phyloP scores from a whole-genome alignment of 2,888 invertebrate species.

The Acleris emargana region DNA sequence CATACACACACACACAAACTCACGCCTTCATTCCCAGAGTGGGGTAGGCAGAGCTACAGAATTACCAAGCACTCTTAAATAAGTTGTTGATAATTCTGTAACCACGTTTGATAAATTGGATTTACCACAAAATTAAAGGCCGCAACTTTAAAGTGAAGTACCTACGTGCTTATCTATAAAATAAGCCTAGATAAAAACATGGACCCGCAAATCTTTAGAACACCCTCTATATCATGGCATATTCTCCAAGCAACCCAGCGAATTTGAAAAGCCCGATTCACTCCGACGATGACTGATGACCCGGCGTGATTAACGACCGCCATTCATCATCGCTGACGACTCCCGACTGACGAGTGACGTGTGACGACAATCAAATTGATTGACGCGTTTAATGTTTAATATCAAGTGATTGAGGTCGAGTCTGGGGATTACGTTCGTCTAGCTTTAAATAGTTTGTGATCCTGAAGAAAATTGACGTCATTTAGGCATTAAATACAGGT shows the following conservation, averaged over 20 bases:
- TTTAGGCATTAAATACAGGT: too few relatives aligned
- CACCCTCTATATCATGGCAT: not conserved
- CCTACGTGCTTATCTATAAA: too few relatives aligned
- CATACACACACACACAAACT: too few relatives aligned
- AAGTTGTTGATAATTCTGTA: too few relatives aligned
- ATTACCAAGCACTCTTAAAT: too few relatives aligned
- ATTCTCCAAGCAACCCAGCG: slow-evolving; percentile 7
- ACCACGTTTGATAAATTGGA: too few relatives aligned
- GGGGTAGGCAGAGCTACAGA: too few relatives aligned
- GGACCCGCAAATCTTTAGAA: not conserved
- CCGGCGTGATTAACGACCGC: slow-evolving; percentile 66
- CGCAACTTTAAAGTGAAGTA: too few relatives aligned
- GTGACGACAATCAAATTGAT: slow-evolving; percentile 37
- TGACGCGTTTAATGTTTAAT: slow-evolving; percentile 34
- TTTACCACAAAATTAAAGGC: too few relatives aligned
- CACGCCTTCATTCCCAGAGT: too few relatives aligned
- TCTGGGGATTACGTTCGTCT: slow-evolving; percentile 1
- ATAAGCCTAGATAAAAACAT: too few relatives aligned
- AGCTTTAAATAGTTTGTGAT: not conserved
- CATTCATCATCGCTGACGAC: slow-evolving; percentile 53
- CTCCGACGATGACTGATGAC: slow-evolving; percentile 62
- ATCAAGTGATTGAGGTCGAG: slow-evolving; percentile 24
- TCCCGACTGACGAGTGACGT: slow-evolving; percentile 40
- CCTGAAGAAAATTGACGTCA: too few relatives aligned
- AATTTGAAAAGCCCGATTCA: slow-evolving; percentile 39